Base-by-base conservation (phyloP, 92 coral and sea anemone genomes). In the Porites divaricata region DNA sequence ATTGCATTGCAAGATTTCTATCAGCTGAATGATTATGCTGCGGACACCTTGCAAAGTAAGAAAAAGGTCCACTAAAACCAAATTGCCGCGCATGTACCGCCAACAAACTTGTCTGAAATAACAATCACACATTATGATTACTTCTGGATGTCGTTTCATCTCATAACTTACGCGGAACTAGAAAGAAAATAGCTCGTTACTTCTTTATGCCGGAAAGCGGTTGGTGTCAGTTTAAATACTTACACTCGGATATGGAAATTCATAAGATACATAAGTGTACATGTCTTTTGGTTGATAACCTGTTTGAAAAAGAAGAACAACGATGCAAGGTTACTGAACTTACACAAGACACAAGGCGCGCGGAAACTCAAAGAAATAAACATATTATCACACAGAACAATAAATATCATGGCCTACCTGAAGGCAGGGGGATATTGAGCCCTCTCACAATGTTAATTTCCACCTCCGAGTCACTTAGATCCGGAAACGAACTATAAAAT, bases 221-320 rank as follows among this genome's bases (percentile, higher is more conserved):
- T 35, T 35, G 45, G 45, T 35, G 58, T 53, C 11, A 51, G 8
- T n/a, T 23, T 2, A 21, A 50, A 23, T 70, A 88, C 99, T 96
- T 87, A 96, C 98, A 76, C 86, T 96, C n/a, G 99, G 99, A 78
- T 81, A 96, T 6, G 99, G 99, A 77, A 96, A 96, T 72, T 96
- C 99, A 65, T 90, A 96, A 6, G 94, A 77, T 54, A 96, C 94
- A 59, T 94, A 95, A 14, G 95, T 88, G 86, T 95, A 87, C 98
- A 96, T 94, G 81, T 96, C 99, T 61, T 96, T 93, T 15, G 95
- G 93, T 22, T 87, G 90, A 72, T 95, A 96, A 81, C 99, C 99
- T 96, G 87, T 48, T 61, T 61, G 65, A 61, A 61, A 61, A 61
- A 61, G 65, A 61, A 54, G 59, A 54, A 54, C 10, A 54, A 54